Base-by-base conservation (phyloP, 2,888 invertebrate species). In the Herminia tarsipennalis region DNA sequence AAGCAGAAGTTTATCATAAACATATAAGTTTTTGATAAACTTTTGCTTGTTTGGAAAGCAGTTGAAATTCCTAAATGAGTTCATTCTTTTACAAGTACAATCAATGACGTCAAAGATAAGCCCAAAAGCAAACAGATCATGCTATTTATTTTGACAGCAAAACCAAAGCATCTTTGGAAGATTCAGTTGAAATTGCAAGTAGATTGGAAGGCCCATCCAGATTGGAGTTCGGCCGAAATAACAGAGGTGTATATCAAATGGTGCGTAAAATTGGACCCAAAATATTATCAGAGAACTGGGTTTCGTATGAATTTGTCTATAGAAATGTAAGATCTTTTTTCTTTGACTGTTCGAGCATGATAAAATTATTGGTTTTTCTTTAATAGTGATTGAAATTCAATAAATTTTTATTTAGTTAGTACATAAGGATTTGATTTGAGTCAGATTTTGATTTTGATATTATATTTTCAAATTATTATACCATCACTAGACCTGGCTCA, bases 181-280 rank as follows among this genome's bases (percentile, higher is more conserved):
- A 35, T 40, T 34, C 40, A 21, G 28, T 50, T 50, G 40, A 64
- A 64, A 64, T 62, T 56, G 60, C 56, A 64, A 64, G 64, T 53
- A 59, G 47, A 62, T 62, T 56, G 60, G 36, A 36, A 50, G 53
- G 49, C 37, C 59, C 42, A 47, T 37, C 44, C 47, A 50, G 49
- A 45, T 50, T 47, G 56, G 39, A 46, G 47, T 49, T 59, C 44
- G 53, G 30, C 59, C 49, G 56, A 42, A 58, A 63, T 63, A 48
- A 54, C 42, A 38, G 44, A 53, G 42, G 56, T 53, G 47, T 59
- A 53, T 46, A 48, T 59, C 53, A 59, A 62, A 59, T 62, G 56
- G 56, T 56, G 56, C 64, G 59, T 64, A 49, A 59, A 62, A 62
- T 64, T 50, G 56, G 25, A 53, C 39, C 39, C 49, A 50, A 32